These are phyloP conservation scores for Leuctra nigra DNA, from an alignment of 2,888 invertebrate species.

Conservation along the genomic window DNA sequence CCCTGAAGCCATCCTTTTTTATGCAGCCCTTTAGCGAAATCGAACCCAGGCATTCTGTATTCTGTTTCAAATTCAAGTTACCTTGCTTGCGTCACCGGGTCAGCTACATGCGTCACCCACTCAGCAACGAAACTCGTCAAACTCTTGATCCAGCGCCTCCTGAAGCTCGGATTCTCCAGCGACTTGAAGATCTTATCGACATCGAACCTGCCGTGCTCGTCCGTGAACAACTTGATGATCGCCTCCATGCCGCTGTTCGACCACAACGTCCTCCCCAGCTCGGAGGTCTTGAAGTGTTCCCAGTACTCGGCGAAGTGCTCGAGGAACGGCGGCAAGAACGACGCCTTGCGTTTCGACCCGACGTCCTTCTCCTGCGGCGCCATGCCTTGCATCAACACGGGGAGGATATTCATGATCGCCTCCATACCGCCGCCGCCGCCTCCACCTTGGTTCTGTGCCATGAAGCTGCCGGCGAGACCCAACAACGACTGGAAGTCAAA, in stretches of 20 bases:
- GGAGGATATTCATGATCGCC: conserved; percentile 49
- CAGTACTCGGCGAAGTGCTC: conserved; percentile 65
- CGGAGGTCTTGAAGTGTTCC: conserved; percentile 73
- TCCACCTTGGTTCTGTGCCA: conserved; percentile 30
- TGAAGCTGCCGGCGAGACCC: conserved; percentile 25
- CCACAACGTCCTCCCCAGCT: conserved; percentile 64
- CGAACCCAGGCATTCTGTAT: too few relatives aligned
- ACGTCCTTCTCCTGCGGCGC: neutral
- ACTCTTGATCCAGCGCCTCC: conserved; percentile 72
- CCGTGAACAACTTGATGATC: conserved; percentile 60
- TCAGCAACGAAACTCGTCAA: conserved; percentile 68
- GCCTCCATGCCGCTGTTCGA: conserved; percentile 64
- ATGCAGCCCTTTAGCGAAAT: too few relatives aligned
- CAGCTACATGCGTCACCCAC: conserved; percentile 64
- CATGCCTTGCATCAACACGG: conserved; percentile 59
- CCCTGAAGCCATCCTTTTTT: too few relatives aligned
- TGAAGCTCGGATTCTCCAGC: conserved; percentile 72
- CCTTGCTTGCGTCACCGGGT: conserved; percentile 69
- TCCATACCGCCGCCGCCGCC: conserved; percentile 34
- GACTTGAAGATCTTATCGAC: conserved; percentile 67
- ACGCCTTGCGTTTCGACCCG: conserved; percentile 36
- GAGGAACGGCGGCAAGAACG: conserved; percentile 63
- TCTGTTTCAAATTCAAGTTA: conserved; percentile 40
- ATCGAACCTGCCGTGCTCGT: conserved; percentile 61
- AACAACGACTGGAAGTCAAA: conserved; percentile 28